These are phyloP conservation scores for Colostygia pectinataria DNA, from an alignment of 2,888 invertebrate genomes.

Conservation along the genomic window DNA sequence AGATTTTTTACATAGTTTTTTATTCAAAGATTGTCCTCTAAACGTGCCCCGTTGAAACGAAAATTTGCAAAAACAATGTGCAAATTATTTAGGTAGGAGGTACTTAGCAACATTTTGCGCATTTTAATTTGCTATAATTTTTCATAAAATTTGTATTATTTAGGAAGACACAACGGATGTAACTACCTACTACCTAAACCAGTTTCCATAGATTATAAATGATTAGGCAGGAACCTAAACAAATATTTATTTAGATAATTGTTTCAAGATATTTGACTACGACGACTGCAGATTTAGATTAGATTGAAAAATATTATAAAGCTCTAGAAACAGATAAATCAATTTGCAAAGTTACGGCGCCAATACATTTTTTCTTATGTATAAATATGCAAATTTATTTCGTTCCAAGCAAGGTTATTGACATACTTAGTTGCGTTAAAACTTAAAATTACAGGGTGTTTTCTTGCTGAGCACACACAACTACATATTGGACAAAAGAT, in stretches of 20 bases:
- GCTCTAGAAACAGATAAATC: conserved; percentile 43
- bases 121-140: conserved; percentile 10
- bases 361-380: conserved; percentile 57
- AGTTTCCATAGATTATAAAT: no score
- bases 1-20: no score
- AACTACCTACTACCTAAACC: no score
- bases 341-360: conserved; percentile 45
- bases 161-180: no score
- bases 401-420: conserved; percentile 73
- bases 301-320: conserved; percentile 3
- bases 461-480: conserved; percentile 24
- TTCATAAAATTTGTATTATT: no score
- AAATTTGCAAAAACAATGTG: background rate
- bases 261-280: no score
- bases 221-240: background rate
- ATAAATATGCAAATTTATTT: conserved; percentile 70
- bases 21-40: no score
- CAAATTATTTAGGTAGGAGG: background rate
- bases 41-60: no score
- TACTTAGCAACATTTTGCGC: conserved; percentile 3
- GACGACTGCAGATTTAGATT: background rate
- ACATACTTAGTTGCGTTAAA: conserved; percentile 73
- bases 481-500: no score
- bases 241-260: no score
- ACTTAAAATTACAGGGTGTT: conserved; percentile 48